Conservation (phyloP, 2,888 invertebrate species). For the Folsomia candida region DNA sequence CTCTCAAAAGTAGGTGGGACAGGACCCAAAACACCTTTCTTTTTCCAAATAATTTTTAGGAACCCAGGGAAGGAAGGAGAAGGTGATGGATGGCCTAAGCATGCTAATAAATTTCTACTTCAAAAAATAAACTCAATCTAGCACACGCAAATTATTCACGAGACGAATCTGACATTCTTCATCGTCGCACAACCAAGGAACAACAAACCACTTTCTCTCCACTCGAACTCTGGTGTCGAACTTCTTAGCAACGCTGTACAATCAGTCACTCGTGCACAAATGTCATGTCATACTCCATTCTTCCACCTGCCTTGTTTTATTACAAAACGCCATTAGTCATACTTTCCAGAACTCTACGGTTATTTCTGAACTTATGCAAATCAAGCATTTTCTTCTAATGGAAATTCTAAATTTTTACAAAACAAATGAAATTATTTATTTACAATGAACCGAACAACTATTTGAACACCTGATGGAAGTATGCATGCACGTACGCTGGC, state of each 20-base stretch:
- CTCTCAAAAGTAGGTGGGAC: background rate
- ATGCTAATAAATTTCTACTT: slow-evolving; percentile 48
- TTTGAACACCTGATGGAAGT: no score
- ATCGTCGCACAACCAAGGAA: slow-evolving; percentile 4
- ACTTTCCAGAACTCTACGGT: no score
- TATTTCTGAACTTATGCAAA: no score
- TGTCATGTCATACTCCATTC: slow-evolving; percentile 1
- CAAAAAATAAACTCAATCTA: slow-evolving; percentile 42
- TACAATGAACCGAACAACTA: no score
- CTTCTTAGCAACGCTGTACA: background rate
- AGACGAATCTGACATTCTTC: slow-evolving; percentile 38
- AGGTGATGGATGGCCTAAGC: slow-evolving; percentile 48
- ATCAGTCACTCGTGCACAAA: slow-evolving; percentile 24
- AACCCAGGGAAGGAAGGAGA: slow-evolving; percentile 27
- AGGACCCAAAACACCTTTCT: background rate
- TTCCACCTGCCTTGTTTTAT: background rate
- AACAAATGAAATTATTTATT: no score
- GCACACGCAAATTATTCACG: slow-evolving; percentile 37
- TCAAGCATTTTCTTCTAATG: no score
- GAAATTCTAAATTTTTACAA: no score
- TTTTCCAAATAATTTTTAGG: background rate
- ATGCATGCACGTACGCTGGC: no score
- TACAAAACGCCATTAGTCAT: no score
- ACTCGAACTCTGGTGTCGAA: background rate
- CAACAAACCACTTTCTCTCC: slow-evolving; percentile 14